Percentiles rank a stretch among this genome's conserved stretches.
Evolutionary conservation across 2,797 vertebrate species (phyloP).

Genomic region (Cichlasoma orientale): DNA sequence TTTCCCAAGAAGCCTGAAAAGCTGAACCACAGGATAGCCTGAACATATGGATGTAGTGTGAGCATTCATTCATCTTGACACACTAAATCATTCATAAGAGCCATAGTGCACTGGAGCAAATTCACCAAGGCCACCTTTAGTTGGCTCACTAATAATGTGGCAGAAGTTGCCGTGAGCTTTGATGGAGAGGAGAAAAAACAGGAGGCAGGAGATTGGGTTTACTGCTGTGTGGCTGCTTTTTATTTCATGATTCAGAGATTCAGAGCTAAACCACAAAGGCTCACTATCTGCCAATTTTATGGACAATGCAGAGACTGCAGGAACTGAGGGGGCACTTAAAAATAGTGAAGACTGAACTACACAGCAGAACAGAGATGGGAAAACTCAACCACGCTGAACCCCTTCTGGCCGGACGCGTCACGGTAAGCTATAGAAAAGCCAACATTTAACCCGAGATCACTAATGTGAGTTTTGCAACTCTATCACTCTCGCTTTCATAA

Average conservation of each 20-base stretch:
- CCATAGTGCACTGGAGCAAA: conserved; percentile 21
- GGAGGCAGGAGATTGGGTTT: conserved; percentile 26
- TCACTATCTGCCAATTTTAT: conserved; percentile 32
- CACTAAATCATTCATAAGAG: conserved; percentile 46
- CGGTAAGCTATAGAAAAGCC: not conserved
- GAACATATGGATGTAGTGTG: conserved; percentile 13
- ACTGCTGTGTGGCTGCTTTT: conserved; percentile 28
- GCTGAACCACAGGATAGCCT: conserved; percentile 3
- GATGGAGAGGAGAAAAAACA: conserved; percentile 28
- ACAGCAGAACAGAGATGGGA: conserved; percentile 1
- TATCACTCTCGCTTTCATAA: no score
- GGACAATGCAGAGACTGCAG: conserved; percentile 6
- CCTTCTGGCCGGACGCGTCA: not conserved
- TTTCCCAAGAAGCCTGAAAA: conserved; percentile 14
- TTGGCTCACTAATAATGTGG: conserved; percentile 46
- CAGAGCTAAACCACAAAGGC: conserved; percentile 33
- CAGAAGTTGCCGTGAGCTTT: conserved; percentile 37
- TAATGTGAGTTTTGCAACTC: no score
- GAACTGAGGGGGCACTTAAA: conserved; percentile 29
- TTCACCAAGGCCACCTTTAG: conserved; percentile 49
- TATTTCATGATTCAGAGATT: conserved; percentile 44
- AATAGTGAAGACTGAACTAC: conserved; percentile 2
- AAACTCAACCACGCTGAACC: not conserved
- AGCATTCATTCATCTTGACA: conserved; percentile 44
- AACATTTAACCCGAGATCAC: not conserved